These are phyloP conservation scores for Eudemis profundana DNA, from an alignment of 2,888 invertebrate genomes.

Conservation along the genomic window DNA sequence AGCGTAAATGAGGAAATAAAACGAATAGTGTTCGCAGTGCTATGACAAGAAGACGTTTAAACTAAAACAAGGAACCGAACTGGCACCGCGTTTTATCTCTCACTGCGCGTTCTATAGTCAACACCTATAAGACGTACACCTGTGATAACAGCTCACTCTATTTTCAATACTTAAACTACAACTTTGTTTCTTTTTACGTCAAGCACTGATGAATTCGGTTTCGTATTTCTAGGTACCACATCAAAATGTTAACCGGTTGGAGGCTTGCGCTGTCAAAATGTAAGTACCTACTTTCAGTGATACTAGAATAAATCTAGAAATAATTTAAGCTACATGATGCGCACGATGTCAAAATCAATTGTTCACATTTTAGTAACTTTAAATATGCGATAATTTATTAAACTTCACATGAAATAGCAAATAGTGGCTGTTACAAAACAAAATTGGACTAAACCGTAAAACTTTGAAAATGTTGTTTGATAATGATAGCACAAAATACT, in stretches of 20 bases:
- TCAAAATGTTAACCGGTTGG: slow-evolving; percentile 80
- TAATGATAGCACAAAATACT: too few species aligned
- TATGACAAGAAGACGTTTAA: slow-evolving; percentile 18
- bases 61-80: slow-evolving; percentile 34
- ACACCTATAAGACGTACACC: slow-evolving; percentile 32
- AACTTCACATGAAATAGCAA: too few species aligned
- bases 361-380: too few species aligned
- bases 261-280: slow-evolving; percentile 74
- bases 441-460: too few species aligned
- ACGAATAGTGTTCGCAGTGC: slow-evolving; percentile 10
- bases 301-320: not conserved
- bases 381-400: too few species aligned
- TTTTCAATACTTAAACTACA: not conserved
- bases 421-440: too few species aligned
- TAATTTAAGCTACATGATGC: not conserved
- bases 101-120: slow-evolving; percentile 17
- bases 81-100: slow-evolving; percentile 27
- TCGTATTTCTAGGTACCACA: slow-evolving; percentile 59
- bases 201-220: slow-evolving; percentile 48
- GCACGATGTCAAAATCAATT: too few species aligned
- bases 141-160: not conserved
- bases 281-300: slow-evolving; percentile 69
- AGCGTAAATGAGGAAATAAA: slow-evolving; percentile 36
- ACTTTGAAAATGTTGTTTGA: too few species aligned
- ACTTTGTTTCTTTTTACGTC: not conserved